These are phyloP conservation scores for Porites australiensis DNA, from an alignment of 64 coral and sea anemone species.

Conservation along the genomic window DNA sequence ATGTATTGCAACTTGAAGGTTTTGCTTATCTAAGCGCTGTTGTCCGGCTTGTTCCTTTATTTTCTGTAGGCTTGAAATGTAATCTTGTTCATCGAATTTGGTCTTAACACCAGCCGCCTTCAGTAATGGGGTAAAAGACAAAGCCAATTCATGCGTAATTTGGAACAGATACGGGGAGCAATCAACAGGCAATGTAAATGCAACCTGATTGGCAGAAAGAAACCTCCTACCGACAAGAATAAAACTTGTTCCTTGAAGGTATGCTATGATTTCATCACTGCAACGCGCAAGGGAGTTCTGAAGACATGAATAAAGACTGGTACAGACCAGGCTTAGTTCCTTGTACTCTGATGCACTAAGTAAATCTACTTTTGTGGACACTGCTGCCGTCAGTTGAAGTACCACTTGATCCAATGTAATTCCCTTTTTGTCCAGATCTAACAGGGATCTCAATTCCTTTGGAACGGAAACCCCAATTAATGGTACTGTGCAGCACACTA, in stretches of 20 bases:
- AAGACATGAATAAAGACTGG: conserved; percentile 28
- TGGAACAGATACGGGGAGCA: conserved; percentile 63
- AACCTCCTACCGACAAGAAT: conserved; percentile 28
- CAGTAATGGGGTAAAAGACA: conserved; percentile 59
- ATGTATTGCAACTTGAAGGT: conserved; percentile 22
- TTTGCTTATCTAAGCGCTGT: conserved; percentile 4
- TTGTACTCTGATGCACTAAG: not conserved
- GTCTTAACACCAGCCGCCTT: conserved; percentile 38
- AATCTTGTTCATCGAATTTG: conserved; percentile 60
- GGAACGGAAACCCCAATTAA: not conserved
- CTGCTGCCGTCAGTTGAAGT: not conserved
- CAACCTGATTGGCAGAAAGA: conserved; percentile 53
- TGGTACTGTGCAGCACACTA: conserved; percentile 64
- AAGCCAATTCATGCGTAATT: not conserved
- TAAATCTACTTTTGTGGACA: not conserved
- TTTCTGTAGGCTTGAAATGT: not conserved
- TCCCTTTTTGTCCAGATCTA: not conserved
- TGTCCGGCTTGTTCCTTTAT: not conserved
- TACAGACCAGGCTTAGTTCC: conserved; percentile 12
- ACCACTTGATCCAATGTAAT: not conserved
- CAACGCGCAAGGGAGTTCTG: not conserved
- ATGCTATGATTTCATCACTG: not conserved
- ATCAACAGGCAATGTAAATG: conserved; percentile 13
- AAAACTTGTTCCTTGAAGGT: conserved; percentile 8
- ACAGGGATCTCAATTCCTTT: not conserved